Conservation (phyloP, 2,797 vertebrate genomes). For the Manis javanica region DNA sequence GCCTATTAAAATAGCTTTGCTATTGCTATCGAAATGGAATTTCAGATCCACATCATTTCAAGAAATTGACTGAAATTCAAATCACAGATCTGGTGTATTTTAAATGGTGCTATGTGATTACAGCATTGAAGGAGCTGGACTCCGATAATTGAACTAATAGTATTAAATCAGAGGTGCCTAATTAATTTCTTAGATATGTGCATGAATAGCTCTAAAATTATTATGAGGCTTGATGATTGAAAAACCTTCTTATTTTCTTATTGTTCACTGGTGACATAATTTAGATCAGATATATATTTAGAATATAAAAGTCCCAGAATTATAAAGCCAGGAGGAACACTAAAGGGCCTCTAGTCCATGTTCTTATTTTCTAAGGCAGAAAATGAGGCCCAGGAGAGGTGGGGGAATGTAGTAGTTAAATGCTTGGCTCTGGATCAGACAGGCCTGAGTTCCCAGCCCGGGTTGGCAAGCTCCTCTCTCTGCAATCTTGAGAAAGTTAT, state of each 20-base stretch:
- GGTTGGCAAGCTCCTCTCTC: not conserved
- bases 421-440: not conserved
- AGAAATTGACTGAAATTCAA: slow-evolving; percentile 70
- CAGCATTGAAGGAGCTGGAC: slow-evolving; percentile 42
- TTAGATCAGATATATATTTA: slow-evolving; percentile 12
- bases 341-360: not conserved
- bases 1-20: slow-evolving; percentile 42
- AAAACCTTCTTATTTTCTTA: slow-evolving; percentile 59
- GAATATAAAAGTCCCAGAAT: slow-evolving; percentile 13
- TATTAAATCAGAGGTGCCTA: slow-evolving; percentile 56
- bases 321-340: not conserved
- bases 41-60: slow-evolving; percentile 73
- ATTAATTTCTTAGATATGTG: slow-evolving; percentile 66
- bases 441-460: not conserved
- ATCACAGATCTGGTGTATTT: slow-evolving; percentile 36
- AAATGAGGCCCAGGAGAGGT: not conserved
- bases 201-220: slow-evolving; percentile 63
- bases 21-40: slow-evolving; percentile 63
- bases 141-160: slow-evolving; percentile 56
- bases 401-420: not conserved
- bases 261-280: not conserved
- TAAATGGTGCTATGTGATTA: slow-evolving; percentile 12
- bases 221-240: slow-evolving; percentile 38
- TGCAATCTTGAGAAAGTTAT: not conserved
- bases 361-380: not conserved